Percentiles rank a stretch among this genome's conserved stretches.
phyloP scores from a whole-genome alignment of 2,113 vertebrate genomes.

The Etia nguti region DNA sequence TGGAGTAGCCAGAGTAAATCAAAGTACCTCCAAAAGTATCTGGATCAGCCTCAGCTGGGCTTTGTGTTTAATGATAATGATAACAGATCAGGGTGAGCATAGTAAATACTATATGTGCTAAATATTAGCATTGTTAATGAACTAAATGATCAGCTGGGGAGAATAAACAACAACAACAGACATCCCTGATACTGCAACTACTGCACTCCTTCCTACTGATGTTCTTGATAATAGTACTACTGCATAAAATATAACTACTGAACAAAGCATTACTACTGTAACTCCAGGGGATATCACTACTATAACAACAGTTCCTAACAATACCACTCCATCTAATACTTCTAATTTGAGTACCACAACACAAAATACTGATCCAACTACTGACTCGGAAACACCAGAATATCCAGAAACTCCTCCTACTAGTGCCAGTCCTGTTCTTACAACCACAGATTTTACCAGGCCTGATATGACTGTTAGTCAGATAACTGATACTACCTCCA shows the following conservation, averaged over 20 bases:
- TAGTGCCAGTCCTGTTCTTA: background rate
- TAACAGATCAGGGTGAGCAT: too few relatives aligned
- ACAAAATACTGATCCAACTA: background rate
- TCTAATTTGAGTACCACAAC: background rate
- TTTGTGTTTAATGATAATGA: too few relatives aligned
- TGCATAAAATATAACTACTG: background rate
- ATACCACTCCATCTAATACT: background rate
- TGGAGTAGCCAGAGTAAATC: too few relatives aligned
- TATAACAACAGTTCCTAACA: background rate
- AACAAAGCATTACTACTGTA: background rate
- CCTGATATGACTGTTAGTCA: background rate
- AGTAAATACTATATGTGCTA: too few relatives aligned
- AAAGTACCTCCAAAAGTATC: too few relatives aligned
- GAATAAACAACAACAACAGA: too few relatives aligned
- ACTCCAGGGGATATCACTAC: background rate
- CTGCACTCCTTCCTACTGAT: too few relatives aligned
- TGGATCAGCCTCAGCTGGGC: too few relatives aligned
- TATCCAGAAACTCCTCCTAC: background rate
- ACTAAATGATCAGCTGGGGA: too few relatives aligned
- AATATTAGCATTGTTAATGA: too few relatives aligned
- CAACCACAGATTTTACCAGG: background rate
- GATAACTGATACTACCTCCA: background rate
- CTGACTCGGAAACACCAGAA: rapidly evolving
- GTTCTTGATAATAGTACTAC: too few relatives aligned
- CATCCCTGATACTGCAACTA: too few relatives aligned